Evolutionary conservation across 2,888 invertebrate genomes (phyloP), one percentile per base, ranked within the genome.

Genomic region (Agrilus biguttatus): DNA sequence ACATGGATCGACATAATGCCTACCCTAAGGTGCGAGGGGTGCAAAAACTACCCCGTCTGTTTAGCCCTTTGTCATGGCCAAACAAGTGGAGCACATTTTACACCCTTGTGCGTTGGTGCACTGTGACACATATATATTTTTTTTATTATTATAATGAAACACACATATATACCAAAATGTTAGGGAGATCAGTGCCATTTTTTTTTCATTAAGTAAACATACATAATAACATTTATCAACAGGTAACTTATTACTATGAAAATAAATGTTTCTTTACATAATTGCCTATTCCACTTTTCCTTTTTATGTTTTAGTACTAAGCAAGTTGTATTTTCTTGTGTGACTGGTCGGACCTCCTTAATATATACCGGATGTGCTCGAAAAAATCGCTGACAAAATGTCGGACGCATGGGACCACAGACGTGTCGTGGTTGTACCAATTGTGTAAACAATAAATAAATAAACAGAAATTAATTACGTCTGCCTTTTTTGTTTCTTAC

Each of bases 91-190:
- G 34, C 37, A 33, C 39, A 41, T 33, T 28, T 14, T 33, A 43
- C 40, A 46, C 44, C 14, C 51, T 59, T 59, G 61, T 63, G 62
- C 62, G 59, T 56, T 54, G 51, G 63, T 63, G 63, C 61, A 57
- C 50, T 49, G 60, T 60, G 60, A 62, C 61, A 60, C 58, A 49
- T 52, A 55, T 47, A 45, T 33, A 10, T 28, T 28, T 28, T 28
- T 23, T 23, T 23, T 10, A 28, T 28, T 43, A 45, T 44, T 43
- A 45, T 54, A 53, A 59, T 56, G 33, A 53, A 56, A 55, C 54
- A 56, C 58, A 59, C 54, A 57, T 55, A 54, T 48, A 49, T 55
- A 58, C 55, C 54, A 57, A 55, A 58, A 53, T 58, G 8, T 54
- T 55, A 43, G 42, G 58, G 53, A 58, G 58, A 61, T 61, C 60